These are phyloP conservation scores for Temnothorax nylanderi DNA, from an alignment of 1,140 invertebrate genomes.

Conservation along the genomic window DNA sequence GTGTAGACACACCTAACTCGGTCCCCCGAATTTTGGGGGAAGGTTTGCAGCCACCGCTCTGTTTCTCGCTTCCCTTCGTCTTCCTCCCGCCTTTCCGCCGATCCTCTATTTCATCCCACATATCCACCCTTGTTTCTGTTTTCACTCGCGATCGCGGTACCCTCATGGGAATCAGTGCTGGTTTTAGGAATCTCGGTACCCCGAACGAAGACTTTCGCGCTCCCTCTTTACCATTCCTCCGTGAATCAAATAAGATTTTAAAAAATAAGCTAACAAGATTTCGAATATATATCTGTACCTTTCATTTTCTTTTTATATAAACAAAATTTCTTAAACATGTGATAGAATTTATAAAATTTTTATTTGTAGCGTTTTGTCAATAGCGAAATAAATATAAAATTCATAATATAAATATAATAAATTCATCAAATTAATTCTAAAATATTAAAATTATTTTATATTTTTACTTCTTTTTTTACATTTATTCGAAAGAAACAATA, in stretches of 20 bases:
- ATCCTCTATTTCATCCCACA: constrained; percentile 25
- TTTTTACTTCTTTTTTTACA: neutral
- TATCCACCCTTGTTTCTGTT: constrained; percentile 23
- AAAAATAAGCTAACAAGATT: neutral
- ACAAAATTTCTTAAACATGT: neutral
- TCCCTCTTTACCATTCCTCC: neutral
- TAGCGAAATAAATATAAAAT: neutral
- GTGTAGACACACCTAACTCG: constrained; percentile 64
- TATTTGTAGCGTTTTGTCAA: neutral
- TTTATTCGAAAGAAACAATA: neutral
- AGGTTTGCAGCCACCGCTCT: constrained; percentile 47
- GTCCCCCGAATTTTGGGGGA: constrained; percentile 57
- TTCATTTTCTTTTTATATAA: neutral
- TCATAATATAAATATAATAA: neutral
- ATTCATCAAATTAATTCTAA: neutral
- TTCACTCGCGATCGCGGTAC: neutral
- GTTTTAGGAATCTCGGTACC: neutral
- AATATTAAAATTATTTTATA: neutral
- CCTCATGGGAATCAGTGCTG: constrained; percentile 29
- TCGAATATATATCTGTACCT: neutral
- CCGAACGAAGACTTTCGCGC: neutral
- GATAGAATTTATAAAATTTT: neutral
- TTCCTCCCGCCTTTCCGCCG: neutral
- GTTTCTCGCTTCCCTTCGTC: constrained; percentile 25
- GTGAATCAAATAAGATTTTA: neutral